Evolutionary conservation across 2,888 invertebrate species (phyloP).

Genomic region (Sinelater perroti): DNA sequence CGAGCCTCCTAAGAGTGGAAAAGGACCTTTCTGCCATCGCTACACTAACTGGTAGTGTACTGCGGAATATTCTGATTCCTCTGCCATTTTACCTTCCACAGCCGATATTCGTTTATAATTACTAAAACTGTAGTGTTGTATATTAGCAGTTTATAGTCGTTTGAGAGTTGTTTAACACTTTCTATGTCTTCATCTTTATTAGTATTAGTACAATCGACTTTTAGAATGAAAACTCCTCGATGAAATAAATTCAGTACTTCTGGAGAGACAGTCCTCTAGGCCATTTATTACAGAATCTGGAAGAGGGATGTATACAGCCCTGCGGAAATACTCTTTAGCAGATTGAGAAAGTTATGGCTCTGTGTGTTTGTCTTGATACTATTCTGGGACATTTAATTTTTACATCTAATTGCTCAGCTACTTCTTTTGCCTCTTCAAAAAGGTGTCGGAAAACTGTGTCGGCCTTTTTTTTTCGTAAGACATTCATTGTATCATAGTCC

Average conservation of each 20-base stretch:
- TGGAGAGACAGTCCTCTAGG: no score
- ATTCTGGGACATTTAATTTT: neutral
- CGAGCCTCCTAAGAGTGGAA: neutral
- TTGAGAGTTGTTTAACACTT: no score
- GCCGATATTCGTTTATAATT: no score
- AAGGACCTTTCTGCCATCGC: neutral
- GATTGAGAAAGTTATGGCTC: neutral
- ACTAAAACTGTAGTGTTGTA: no score
- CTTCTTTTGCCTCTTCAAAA: neutral
- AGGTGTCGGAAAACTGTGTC: neutral
- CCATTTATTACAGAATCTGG: neutral
- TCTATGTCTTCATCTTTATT: no score
- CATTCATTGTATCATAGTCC: neutral
- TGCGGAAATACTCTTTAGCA: slow-evolving; percentile 3
- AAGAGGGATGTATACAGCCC: neutral
- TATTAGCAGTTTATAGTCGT: no score
- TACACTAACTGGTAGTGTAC: neutral
- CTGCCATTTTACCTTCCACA: no score
- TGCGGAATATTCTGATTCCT: neutral
- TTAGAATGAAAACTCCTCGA: no score
- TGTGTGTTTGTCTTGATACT: neutral
- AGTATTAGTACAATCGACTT: no score
- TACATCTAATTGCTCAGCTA: neutral
- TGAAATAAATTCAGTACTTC: no score
- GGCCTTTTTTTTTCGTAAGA: no score